These are phyloP conservation scores for Callimorpha dominula DNA, from an alignment of 2,888 invertebrate species.

Conservation along the genomic window DNA sequence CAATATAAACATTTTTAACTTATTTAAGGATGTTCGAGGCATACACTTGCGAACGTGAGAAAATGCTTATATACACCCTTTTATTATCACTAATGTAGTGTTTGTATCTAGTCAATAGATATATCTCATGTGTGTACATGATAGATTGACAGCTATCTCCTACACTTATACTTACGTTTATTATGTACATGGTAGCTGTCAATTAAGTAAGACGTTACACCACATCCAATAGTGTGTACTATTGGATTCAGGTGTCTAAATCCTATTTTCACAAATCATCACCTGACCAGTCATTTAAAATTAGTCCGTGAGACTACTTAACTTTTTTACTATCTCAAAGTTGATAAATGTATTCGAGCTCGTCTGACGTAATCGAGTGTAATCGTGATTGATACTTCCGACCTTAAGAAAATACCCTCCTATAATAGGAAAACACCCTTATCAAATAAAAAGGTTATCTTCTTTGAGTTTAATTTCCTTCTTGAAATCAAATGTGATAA, in stretches of 20 bases:
- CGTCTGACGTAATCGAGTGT: constrained; percentile 4
- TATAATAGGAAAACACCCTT: constrained; percentile 29
- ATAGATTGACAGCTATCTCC: too few species aligned
- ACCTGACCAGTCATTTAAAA: background rate
- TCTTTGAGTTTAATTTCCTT: constrained; percentile 28
- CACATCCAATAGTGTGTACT: background rate
- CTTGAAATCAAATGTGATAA: constrained; percentile 5
- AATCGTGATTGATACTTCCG: constrained; percentile 29
- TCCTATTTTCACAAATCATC: background rate
- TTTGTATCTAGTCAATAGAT: background rate
- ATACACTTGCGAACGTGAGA: too few species aligned
- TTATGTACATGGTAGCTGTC: too few species aligned
- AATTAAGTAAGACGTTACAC: background rate
- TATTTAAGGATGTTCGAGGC: background rate
- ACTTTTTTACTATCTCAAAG: background rate
- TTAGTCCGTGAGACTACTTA: background rate
- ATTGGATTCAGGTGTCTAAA: too few species aligned
- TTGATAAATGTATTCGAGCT: constrained; percentile 7
- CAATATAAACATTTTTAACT: background rate
- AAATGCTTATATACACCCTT: background rate
- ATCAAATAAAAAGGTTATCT: constrained; percentile 26
- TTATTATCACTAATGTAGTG: background rate
- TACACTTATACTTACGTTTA: too few species aligned
- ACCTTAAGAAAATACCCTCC: constrained; percentile 19
- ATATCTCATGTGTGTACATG: too few species aligned